Evolutionary conservation across 2,797 vertebrate species (phyloP), one percentile per base, ranked within the genome.

Genomic region (Pseudomugil gertrudae): DNA sequence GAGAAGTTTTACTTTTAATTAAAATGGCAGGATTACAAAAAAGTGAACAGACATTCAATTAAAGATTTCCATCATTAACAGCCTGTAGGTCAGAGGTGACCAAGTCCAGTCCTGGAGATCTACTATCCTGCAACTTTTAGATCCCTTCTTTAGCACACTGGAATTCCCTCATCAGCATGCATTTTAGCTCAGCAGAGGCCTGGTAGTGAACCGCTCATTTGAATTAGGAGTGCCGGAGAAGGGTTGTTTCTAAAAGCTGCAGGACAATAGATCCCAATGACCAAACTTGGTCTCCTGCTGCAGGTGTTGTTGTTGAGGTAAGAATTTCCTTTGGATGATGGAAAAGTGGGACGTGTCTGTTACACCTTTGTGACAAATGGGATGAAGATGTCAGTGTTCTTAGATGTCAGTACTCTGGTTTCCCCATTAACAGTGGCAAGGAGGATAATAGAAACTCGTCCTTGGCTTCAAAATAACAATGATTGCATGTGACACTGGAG

Each of bases 401-500:
- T 74, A 59, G 77, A 78, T 78, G 75, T 81, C 85, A 80, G 64
- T 76, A 78, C 70, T 84, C 70, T 69, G 66, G 75, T 84, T 78
- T 79, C 74, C 84, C 89, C 84, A 80, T 88, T 86, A 86, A 70
- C 72, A 43, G 47, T 57, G 57, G 14, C 61, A 68, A 74, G 55
- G 66, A 43, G 64, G 61, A 85, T 79, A 74, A 80, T 52, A 73
- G 61, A 48, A 54, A 66, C 69, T 72, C 53, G 70, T 88, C 86
- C 86, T 85, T 83, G 74, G 69, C 78, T 76, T 69, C 53, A 60
- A 81, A 76, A 78, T 83, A 73, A 86, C 84, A 76, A 83, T 74
- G 79, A 89, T 69, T 67, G 62, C 45, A 75, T 81, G 72, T 78
- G 85, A 85, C 78, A 84, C 52, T 24, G 57, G 74, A 86, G 80